A percentile compares a stretch with the other conserved stretches of the same genome.
phyloP scores from a whole-genome alignment of 2,113 vertebrate genomes.

The Uropsilus gracilis region DNA sequence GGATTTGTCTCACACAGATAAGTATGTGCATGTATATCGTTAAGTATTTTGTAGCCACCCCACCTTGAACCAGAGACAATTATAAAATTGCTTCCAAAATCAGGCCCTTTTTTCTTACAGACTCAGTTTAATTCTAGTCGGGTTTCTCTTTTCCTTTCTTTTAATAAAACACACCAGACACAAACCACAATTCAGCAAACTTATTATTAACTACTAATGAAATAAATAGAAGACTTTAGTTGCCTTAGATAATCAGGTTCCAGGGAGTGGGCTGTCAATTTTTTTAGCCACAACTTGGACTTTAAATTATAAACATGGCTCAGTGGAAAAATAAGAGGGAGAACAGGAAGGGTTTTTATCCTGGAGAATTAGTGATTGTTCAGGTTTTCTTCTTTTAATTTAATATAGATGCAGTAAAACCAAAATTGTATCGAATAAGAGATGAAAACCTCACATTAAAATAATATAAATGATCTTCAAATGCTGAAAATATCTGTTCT shows the following conservation, averaged over 20 bases:
- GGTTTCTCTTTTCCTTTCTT: slow-evolving; percentile 37
- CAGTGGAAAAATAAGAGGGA: background rate
- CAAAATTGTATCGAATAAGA: slow-evolving; percentile 34
- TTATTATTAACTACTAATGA: slow-evolving; percentile 79
- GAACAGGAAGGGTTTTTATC: background rate
- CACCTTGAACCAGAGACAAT: slow-evolving; percentile 27
- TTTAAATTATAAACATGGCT: slow-evolving; percentile 75
- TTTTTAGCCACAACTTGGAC: slow-evolving; percentile 51
- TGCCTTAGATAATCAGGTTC: slow-evolving; percentile 75
- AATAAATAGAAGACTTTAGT: slow-evolving; percentile 77
- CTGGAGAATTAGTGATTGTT: background rate
- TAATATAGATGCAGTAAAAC: slow-evolving; percentile 1
- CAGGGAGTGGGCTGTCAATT: background rate
- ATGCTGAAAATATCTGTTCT: background rate
- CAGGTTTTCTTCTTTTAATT: background rate
- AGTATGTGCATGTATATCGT: too few relatives aligned
- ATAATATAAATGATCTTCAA: slow-evolving; percentile 13
- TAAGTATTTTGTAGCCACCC: background rate
- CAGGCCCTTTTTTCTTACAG: slow-evolving; percentile 46
- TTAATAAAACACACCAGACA: slow-evolving; percentile 55
- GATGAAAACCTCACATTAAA: slow-evolving; percentile 35
- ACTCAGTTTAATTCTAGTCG: slow-evolving; percentile 74
- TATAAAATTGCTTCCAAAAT: slow-evolving; percentile 44
- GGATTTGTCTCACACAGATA: background rate
- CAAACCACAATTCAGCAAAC: slow-evolving; percentile 62